Evolutionary conservation across 2,888 invertebrate genomes (phyloP), one percentile per base, ranked within the genome.

Genomic region (Dichetophora obliterata): DNA sequence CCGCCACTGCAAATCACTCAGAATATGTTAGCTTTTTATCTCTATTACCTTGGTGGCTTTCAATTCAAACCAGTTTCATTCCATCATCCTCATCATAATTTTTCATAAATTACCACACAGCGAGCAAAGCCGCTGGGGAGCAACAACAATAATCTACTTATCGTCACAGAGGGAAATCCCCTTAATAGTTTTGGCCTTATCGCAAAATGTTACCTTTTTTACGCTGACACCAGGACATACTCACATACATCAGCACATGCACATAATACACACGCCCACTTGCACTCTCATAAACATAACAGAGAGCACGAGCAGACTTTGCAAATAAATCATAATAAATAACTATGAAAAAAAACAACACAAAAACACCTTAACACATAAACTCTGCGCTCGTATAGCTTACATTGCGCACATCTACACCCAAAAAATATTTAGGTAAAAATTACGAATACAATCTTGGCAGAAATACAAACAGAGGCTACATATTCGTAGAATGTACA

Each of bases 291-390:
- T n/a, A 61, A n/a, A 8, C 27, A 61, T 11, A 27, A n/a, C 8
- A 14, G 19, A 14, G 69, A 37, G 52, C 34, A 63, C 34, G 22
- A 27, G 48, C 52, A 31, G 37, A 65, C 70, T 69, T 70, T 81
- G 82, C 83, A 85, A 82, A 85, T 85, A 85, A 85, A 85, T 85
- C 85, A 85, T 85, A 85, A 86, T 86, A 85, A 85, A 86, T 85
- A 85, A 85, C 84, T 86, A 83, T 81, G 82, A 83, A 84, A 71
- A 68, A 68, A 22, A 37, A 65, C 4, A 34, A 59, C 11, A 34
- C n/a, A 37, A 37, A 72, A 86, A 86, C 84, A 86, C 86, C 86
- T 83, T 82, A 81, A 80, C 82, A 79, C 81, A 81, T 85, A 85
- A 83, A 81, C 83, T 84, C 43, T 16, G 9, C n/a, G 24, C 19